Evolutionary conservation across 2,888 invertebrate species (phyloP), one percentile per base, ranked within the genome.

Genomic region (Oxycera nigricornis): DNA sequence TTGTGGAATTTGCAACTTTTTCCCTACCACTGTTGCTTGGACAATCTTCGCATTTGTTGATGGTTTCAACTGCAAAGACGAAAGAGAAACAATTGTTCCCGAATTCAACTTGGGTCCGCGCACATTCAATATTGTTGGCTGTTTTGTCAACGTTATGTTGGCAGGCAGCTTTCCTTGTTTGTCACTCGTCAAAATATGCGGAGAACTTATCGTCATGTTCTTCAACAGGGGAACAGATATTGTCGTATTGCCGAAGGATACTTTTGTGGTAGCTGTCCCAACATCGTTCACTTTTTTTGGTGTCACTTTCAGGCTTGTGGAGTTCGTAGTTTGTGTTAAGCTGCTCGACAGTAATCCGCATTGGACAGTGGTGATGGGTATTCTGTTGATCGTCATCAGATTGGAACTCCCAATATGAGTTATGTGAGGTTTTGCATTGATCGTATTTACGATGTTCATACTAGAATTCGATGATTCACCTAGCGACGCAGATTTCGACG

Each of bases 181-280:
- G 68, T 76, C 78, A 14, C 62, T 28, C 41, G 73, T 39, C 2
- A 82, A 77, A 17, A 82, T 80, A 76, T 82, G 82, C 2, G 80
- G 75, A 0, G 79, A 80, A 72, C 79, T 81, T n/a, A 82, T 73
- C 2, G 83, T 83, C 74, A 77, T 70, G 46, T 78, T 78, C 17
- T 55, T 55, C 1, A 86, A 73, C 65, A 85, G 76, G 14, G 86
- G 86, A 75, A 86, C 86, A 26, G 86, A 85, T 74, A 86, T 84
- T n/a, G 83, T 85, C 70, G 84, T 83, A 76, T 85, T 85, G 31
- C 85, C 85, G 70, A 85, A 83, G 0, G 84, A 84, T 2, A 85
- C 84, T 78, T 85, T 86, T 57, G 85, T 89, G 11, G 90, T 89
- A 3, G 89, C 88, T 81, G 89, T 89, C 1, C 88, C 88, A 1